Evolutionary conservation across 2,888 invertebrate species (phyloP).

Genomic region (Protula sp.): DNA sequence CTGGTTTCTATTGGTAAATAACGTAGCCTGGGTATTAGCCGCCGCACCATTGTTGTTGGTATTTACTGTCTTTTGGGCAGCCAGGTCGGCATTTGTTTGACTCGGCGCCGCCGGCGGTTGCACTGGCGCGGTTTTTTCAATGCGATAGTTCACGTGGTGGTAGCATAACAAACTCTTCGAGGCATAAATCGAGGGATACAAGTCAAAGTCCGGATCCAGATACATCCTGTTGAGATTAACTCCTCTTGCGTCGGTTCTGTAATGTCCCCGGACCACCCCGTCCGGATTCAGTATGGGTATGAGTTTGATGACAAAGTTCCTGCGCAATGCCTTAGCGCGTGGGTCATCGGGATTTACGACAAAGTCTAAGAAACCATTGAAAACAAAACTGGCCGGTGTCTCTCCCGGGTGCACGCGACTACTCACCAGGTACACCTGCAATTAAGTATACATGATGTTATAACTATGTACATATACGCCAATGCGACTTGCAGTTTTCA

Average conservation of each 20-base stretch:
- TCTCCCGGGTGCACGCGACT: constrained; percentile 90
- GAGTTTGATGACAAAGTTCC: constrained; percentile 72
- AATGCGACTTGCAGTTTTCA: background rate
- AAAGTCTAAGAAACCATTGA: constrained; percentile 80
- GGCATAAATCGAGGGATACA: constrained; percentile 81
- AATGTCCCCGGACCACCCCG: constrained; percentile 77
- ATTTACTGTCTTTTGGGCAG: background rate
- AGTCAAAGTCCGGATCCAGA: constrained; percentile 67
- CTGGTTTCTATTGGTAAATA: background rate
- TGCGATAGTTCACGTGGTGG: constrained; percentile 50
- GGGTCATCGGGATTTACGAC: constrained; percentile 69
- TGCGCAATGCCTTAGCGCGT: constrained; percentile 68
- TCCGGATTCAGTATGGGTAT: constrained; percentile 89
- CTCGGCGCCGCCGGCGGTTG: background rate
- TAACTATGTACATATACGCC: background rate
- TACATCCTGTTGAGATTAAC: constrained; percentile 85
- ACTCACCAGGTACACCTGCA: constrained; percentile 73
- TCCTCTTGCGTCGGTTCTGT: constrained; percentile 57
- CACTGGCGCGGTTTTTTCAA: constrained; percentile 8
- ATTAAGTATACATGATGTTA: too few relatives aligned
- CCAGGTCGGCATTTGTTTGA: background rate
- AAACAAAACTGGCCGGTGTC: constrained; percentile 83
- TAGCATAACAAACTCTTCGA: constrained; percentile 65
- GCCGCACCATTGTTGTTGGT: background rate
- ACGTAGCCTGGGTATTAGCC: background rate